These are phyloP conservation scores for Dicyrtomina minuta DNA, from an alignment of 2,888 invertebrate species.

Conservation along the genomic window DNA sequence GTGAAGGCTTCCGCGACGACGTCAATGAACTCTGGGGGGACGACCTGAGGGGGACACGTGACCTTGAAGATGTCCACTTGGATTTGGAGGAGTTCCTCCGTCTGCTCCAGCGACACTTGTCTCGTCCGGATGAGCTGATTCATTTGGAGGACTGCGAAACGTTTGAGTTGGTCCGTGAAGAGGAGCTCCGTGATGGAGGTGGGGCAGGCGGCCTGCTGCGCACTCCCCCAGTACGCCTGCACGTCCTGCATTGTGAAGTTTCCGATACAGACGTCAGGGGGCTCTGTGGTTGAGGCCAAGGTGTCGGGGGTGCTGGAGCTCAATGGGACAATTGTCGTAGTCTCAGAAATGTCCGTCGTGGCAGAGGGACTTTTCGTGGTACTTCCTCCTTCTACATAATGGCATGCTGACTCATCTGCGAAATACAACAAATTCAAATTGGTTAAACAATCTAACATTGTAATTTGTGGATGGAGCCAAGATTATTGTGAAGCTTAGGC, in stretches of 20 bases:
- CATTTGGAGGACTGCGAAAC: conserved; percentile 39
- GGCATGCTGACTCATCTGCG: background rate
- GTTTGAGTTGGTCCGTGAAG: conserved; percentile 42
- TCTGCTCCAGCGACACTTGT: conserved; percentile 41
- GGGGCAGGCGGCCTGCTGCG: conserved; percentile 32
- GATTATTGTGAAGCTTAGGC: background rate
- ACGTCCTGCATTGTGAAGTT: conserved; percentile 37
- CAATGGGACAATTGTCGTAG: background rate
- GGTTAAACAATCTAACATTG: no score
- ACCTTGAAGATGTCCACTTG: conserved; percentile 36
- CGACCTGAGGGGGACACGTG: conserved; percentile 41
- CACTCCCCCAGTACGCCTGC: conserved; percentile 38
- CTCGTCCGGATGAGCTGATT: conserved; percentile 36
- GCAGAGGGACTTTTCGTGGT: background rate
- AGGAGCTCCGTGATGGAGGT: conserved; percentile 40
- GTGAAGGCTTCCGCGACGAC: conserved; percentile 41
- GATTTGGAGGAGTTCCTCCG: conserved; percentile 34
- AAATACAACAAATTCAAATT: no score
- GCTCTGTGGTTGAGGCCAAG: background rate
- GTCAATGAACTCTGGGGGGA: conserved; percentile 38
- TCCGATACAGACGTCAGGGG: conserved; percentile 10
- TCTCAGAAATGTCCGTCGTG: background rate
- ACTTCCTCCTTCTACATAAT: background rate
- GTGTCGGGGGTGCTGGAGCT: no score
- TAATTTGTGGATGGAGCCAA: no score